Evolutionary conservation across 2,797 vertebrate species (phyloP).

Genomic region (Carapus acus): DNA sequence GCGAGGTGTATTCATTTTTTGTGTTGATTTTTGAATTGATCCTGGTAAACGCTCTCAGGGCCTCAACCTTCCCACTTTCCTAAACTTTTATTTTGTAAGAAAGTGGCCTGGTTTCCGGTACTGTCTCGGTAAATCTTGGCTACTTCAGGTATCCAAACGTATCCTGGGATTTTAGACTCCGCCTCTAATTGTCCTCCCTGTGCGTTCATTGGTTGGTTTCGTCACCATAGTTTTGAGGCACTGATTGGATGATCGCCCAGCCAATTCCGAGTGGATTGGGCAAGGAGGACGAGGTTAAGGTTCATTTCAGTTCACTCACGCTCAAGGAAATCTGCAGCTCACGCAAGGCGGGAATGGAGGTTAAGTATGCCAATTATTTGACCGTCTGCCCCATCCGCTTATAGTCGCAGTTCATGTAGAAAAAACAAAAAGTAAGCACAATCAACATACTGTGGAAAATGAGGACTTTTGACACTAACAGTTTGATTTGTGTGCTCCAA

Average conservation of each 20-base stretch:
- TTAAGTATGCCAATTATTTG: not conserved
- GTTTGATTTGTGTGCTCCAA: too few species aligned
- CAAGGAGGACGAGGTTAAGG: conserved; percentile 36
- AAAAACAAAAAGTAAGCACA: too few species aligned
- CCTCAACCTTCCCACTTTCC: not conserved
- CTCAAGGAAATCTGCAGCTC: conserved; percentile 34
- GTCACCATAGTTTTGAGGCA: not conserved
- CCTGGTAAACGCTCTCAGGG: too few species aligned
- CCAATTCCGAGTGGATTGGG: not conserved
- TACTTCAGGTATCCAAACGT: not conserved
- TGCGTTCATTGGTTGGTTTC: conserved; percentile 48
- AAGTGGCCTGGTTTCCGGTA: rapidly evolving
- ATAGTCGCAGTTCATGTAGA: too few species aligned
- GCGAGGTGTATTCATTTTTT: too few species aligned
- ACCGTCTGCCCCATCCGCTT: too few species aligned
- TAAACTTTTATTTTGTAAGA: conserved; percentile 31
- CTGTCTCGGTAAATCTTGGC: rapidly evolving
- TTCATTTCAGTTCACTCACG: conserved; percentile 38
- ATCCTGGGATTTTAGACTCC: not conserved
- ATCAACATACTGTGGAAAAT: too few species aligned
- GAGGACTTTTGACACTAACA: too few species aligned
- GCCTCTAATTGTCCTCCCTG: not conserved
- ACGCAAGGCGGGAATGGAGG: conserved; percentile 14
- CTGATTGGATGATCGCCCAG: conserved; percentile 43
- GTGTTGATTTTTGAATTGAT: too few species aligned